Evolutionary conservation across 2,888 invertebrate genomes (phyloP), one percentile per base, ranked within the genome.

Genomic region (Agriotes lineatus): DNA sequence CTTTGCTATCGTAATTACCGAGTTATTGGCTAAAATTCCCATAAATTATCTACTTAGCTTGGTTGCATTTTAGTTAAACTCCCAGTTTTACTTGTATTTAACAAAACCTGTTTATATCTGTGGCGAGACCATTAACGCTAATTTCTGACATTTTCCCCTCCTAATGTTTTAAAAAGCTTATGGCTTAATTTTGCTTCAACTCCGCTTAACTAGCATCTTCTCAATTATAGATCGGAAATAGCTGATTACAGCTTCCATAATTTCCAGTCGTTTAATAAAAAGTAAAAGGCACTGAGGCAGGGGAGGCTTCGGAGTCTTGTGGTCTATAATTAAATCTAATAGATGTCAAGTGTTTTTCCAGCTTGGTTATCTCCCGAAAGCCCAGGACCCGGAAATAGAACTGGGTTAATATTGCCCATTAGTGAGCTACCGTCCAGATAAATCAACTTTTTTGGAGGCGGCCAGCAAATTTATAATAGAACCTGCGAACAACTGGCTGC

Each of bases 321-420:
- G 48, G 50, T 59, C 65, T 65, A 65, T 59, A 65, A 59, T 65
- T 65, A 65, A 59, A 44, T 59, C 58, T 48, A 52, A 65, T 65
- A 65, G 58, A 59, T 65, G 48, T 65, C 58, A 65, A 65, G 65
- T 65, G 65, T 59, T 65, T 22, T 65, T 65, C 58, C 59, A 65
- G 59, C 58, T 65, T 65, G 48, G 37, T 59, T 65, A 65, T 65
- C 58, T 65, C 50, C 52, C 33, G 30, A 58, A 52, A 42, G 33
- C 37, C 22, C 20, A 12, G 20, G 48, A 60, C 50, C 25, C 67
- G 45, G 56, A 62, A 57, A 67, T 56, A 57, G 56, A 64, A 64
- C 33, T 52, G 30, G 64, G 57, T 64, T 56, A 62, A 62, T 60
- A 62, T 64, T 12, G 33, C 25, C 19, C 39, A 57, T 64, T 64